Base-by-base conservation (phyloP, 2,888 invertebrate species). In the Volucella bombylans region DNA sequence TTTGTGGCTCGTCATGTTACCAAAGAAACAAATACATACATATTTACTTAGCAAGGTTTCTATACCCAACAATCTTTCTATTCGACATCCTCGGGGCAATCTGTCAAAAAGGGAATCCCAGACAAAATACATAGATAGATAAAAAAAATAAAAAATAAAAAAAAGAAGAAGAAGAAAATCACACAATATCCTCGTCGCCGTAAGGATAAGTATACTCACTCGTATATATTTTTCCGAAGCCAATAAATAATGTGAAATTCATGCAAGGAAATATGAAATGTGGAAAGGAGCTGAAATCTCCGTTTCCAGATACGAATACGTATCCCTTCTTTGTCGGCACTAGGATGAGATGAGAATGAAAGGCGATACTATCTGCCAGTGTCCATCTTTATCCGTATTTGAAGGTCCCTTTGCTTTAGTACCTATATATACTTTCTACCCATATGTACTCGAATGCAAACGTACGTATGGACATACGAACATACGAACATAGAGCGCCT, bases 191-290 rank as follows among this genome's bases (percentile, higher is more conserved):
- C 52, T 59, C 45, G 62, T 82, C 73, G 73, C 72, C 68, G 64
- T 49, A 73, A 68, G 78, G 82, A 78, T 78, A 72, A 52, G 18
- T 62, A 82, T 68, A 23, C 4, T 23, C 4, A 0, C 23, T 4
- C 23, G 23, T 23, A 78, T 67, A 82, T 77, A 59, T 59, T 54
- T 82, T 62, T 59, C 57, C 50, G 50, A 78, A 78, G 68, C 68
- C 82, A 82, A 82, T 78, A 82, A 82, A 82, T 82, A 82, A 82
- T 78, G 73, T 64, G 68, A 82, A 82, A 82, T 78, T 64, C 64
- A 78, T 78, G 68, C 74, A 74, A 64, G 67, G 41, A 67, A 64
- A 73, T 82, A 78, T 78, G 72, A 68, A 69, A 59, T 72, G 38
- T 55, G 61, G 55, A 54, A 49, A 49, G 59, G 57, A 15, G 31